A percentile compares a stretch with the other conserved stretches of the same genome.
phyloP scores from a whole-genome alignment of 2,888 invertebrate genomes.

The Cephonodes hylas region DNA sequence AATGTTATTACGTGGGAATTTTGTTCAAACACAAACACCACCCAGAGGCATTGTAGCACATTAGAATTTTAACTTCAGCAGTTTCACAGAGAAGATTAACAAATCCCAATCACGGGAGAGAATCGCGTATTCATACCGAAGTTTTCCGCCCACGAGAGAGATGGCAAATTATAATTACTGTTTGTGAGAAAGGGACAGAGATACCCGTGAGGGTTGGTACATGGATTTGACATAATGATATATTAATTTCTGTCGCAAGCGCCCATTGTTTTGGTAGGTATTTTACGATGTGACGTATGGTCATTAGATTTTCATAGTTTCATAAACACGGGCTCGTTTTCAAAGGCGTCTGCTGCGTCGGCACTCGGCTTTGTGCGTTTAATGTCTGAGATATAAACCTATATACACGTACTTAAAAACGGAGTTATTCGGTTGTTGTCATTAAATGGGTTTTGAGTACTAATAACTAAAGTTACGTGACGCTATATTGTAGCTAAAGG shows the following conservation, averaged over 20 bases:
- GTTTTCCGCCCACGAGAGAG: constrained; percentile 60
- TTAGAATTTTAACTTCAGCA: constrained; percentile 70
- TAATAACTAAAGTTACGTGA: constrained; percentile 3
- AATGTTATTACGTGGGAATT: constrained; percentile 12
- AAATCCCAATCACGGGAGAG: constrained; percentile 74
- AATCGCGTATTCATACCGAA: constrained; percentile 68
- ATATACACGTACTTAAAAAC: constrained; percentile 26
- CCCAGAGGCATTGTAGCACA: constrained; percentile 62
- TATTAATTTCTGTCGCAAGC: constrained; percentile 80
- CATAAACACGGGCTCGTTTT: constrained; percentile 64
- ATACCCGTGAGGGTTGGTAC: constrained; percentile 51
- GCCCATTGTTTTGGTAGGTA: constrained; percentile 78
- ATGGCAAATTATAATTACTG: constrained; percentile 21
- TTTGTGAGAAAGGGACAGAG: constrained; percentile 37
- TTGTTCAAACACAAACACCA: constrained; percentile 40
- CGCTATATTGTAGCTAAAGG: no score
- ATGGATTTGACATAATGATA: constrained; percentile 80
- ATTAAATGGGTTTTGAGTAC: constrained; percentile 13
- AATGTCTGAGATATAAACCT: constrained; percentile 64
- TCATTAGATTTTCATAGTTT: constrained; percentile 81
- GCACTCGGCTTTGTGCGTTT: constrained; percentile 60
- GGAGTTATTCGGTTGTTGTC: not conserved
- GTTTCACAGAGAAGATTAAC: constrained; percentile 67
- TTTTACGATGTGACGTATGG: constrained; percentile 78
- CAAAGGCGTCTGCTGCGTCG: constrained; percentile 50